Base-by-base conservation (phyloP, 35 echinoderm and acorn worm genomes). In the Patiria miniata region DNA sequence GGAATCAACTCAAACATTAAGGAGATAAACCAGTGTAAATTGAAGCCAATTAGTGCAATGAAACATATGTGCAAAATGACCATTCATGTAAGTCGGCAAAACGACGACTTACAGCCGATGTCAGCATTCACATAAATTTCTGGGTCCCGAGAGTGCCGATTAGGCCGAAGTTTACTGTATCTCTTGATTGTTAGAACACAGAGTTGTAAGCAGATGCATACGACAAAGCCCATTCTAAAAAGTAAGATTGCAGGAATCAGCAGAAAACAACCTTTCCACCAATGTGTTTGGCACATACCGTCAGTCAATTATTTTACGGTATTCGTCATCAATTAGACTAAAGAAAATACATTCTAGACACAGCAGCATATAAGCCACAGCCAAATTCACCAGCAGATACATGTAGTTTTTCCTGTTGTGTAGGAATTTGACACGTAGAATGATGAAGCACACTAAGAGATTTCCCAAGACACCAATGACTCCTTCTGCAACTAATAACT, bases 331-430 rank as follows among this genome's bases (percentile, higher is more conserved):
- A 36, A 69, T 12, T 10, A 69, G 61, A 23, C 34, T 12, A 8
- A 14, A 15, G 28, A 69, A 34, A 23, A 26, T 14, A 2, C 18
- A 26, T 12, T 7, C 18, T 14, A 69, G 23, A 34, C 61, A 69
- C 23, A 34, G 12, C 34, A 69, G 1, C 23, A 15, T 69, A 29
- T 69, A 17, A 29, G 61, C 61, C 23, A 69, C 26, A 23, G 61
- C 61, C 61, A 69, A 69, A 69, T 69, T 69, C 23, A 69, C 61
- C 61, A 69, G 61, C 12, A 69, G 34, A 69, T 23, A n/a, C n/a
- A n/a, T n/a, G n/a, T n/a, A 69, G 61, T 69, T 69, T 21, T 17
- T 69, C 1, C 7, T 69, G 28, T 69, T 69, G 34, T 69, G 61
- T 34, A 69, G 61, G 34, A 29, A 69, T 69, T 69, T 69, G 61